A percentile compares a stretch with the other conserved stretches of the same genome.
Evolutionary conservation across 2,113 vertebrate genomes (phyloP).

Genomic region (Plectropomus leopardus): DNA sequence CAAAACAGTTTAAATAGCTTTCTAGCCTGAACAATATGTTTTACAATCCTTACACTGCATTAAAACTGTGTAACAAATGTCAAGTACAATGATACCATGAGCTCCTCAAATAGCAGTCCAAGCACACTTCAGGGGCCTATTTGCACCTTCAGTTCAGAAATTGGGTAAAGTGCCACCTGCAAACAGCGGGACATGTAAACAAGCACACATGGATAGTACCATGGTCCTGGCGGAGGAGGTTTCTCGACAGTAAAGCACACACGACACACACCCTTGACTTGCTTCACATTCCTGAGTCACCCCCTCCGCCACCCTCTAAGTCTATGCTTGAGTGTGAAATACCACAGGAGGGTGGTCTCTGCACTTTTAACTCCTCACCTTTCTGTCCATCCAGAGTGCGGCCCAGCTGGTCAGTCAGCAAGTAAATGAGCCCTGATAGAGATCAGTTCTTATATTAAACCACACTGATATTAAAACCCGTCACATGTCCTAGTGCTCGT

Average conservation of each 20-base stretch:
- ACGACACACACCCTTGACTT: constrained; percentile 63
- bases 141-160: constrained; percentile 48
- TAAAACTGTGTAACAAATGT: neutral
- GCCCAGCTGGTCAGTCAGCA: constrained; percentile 67
- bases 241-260: constrained; percentile 36
- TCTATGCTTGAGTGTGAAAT: constrained; percentile 78
- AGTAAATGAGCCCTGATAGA: constrained; percentile 64
- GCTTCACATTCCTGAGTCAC: constrained; percentile 72
- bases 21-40: neutral
- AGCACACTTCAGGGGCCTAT: constrained; percentile 27
- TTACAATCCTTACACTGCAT: neutral
- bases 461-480: constrained; percentile 80
- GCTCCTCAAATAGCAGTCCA: constrained; percentile 12
- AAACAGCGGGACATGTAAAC: constrained; percentile 65
- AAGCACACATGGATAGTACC: constrained; percentile 54
- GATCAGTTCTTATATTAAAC: constrained; percentile 82
- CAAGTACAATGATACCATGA: neutral
- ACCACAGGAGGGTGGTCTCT: constrained; percentile 76
- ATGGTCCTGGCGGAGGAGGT: constrained; percentile 34
- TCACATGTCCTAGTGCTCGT: constrained; percentile 75
- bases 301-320: constrained; percentile 61
- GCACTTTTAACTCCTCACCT: constrained; percentile 75
- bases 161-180: constrained; percentile 32
- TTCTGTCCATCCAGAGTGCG: constrained; percentile 61
- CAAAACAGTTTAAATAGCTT: too few relatives aligned